Evolutionary conservation across 1,140 invertebrate species (phyloP).

Genomic region (Hylyphantes graminicola): DNA sequence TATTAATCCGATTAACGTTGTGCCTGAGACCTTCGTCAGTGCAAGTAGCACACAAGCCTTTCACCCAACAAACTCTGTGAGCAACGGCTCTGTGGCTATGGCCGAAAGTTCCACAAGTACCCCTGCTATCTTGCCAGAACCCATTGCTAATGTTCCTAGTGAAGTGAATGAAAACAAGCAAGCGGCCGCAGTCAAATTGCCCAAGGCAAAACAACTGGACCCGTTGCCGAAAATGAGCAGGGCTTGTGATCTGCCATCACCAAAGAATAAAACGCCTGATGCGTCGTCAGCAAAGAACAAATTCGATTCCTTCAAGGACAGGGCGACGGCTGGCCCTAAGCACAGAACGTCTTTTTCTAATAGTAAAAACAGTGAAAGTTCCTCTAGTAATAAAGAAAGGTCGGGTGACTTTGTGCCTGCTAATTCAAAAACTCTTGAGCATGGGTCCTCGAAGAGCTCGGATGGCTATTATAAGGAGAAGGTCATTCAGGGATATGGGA

Average conservation of each 20-base stretch:
- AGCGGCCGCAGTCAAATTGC: conserved; percentile 25
- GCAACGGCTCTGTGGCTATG: conserved; percentile 34
- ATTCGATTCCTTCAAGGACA: conserved; percentile 50
- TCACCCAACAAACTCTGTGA: conserved; percentile 38
- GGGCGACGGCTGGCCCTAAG: conserved; percentile 19
- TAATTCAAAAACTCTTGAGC: conserved; percentile 31
- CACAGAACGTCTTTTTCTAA: conserved; percentile 51
- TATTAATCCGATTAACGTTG: conserved; percentile 44
- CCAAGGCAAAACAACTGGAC: conserved; percentile 46
- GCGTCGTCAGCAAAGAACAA: conserved; percentile 45
- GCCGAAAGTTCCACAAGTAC: conserved; percentile 13
- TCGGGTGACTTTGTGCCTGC: conserved; percentile 15
- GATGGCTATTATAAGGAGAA: conserved; percentile 22
- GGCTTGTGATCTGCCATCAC: conserved; percentile 54
- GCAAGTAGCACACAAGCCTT: conserved; percentile 36
- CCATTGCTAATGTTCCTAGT: conserved; percentile 49
- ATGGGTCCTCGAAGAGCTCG: conserved; percentile 23
- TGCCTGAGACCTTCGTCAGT: conserved; percentile 36
- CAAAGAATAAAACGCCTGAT: conserved; percentile 57
- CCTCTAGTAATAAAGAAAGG: conserved; percentile 48
- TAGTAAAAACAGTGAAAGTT: conserved; percentile 52
- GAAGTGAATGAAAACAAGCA: conserved; percentile 43
- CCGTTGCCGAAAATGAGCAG: conserved; percentile 49
- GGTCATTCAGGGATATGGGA: conserved; percentile 17
- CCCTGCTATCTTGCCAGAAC: conserved; percentile 27